A percentile compares a stretch with the other conserved stretches of the same genome.
These are phyloP conservation scores for Eustalomyia histrio DNA, from an alignment of 2,888 invertebrate species.

Conservation along the genomic window DNA sequence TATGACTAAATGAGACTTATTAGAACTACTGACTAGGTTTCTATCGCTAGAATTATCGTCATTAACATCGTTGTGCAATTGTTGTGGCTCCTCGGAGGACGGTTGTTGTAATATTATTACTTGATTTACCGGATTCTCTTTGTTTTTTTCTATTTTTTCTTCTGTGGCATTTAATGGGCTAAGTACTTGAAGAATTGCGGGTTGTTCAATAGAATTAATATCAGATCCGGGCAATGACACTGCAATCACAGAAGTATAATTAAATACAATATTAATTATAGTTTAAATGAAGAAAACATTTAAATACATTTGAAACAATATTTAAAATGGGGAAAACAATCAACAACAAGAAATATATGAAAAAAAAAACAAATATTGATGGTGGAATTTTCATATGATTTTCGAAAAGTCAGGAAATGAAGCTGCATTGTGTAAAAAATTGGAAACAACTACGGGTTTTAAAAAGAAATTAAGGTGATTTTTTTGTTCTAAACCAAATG, in stretches of 20 bases:
- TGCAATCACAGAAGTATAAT: constrained; percentile 64
- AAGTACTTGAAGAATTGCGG: constrained; percentile 77
- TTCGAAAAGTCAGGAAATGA: too few species aligned
- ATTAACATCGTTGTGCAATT: constrained; percentile 49
- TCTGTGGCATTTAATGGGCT: constrained; percentile 66
- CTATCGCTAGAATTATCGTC: constrained; percentile 63
- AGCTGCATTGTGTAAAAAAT: too few species aligned
- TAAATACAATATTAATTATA: not conserved
- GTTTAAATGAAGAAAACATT: not conserved
- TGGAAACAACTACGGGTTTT: too few species aligned
- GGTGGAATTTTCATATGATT: too few species aligned
- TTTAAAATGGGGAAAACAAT: constrained; percentile 1
- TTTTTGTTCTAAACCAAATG: too few species aligned
- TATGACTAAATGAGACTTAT: constrained; percentile 64
- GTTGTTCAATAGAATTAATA: constrained; percentile 74
- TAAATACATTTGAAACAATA: not conserved
- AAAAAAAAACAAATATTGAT: not conserved
- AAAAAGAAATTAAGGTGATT: too few species aligned
- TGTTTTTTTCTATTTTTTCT: constrained; percentile 52
- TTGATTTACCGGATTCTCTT: constrained; percentile 45
- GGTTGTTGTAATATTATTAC: constrained; percentile 43
- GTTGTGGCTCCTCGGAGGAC: constrained; percentile 49
- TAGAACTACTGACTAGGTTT: constrained; percentile 71
- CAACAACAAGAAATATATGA: not conserved
- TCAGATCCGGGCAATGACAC: constrained; percentile 80